These are phyloP conservation scores for Poeciliopsis presidionis DNA, from an alignment of 2,797 vertebrate species.

Conservation along the genomic window DNA sequence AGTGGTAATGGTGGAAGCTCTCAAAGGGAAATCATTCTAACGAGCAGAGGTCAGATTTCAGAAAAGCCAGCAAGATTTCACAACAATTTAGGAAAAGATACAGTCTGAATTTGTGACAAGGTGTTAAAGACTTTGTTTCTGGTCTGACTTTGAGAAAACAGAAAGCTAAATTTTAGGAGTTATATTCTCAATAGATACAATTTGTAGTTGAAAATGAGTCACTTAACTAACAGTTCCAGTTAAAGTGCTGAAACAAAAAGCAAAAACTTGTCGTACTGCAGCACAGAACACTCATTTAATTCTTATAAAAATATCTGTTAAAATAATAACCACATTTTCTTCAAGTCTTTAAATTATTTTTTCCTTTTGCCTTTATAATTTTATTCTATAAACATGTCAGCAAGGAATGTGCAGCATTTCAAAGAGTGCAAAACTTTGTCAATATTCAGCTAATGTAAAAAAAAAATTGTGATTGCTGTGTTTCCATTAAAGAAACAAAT, in stretches of 20 bases:
- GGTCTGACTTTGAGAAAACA: neutral
- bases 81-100: neutral
- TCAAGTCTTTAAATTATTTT: neutral
- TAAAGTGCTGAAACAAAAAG: neutral
- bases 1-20: neutral
- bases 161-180: neutral
- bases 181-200: neutral
- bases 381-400: neutral
- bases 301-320: neutral
- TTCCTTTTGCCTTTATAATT: neutral
- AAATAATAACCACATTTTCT: neutral
- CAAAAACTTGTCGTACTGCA: neutral
- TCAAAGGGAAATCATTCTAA: neutral
- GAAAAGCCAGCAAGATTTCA: neutral
- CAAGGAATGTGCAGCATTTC: slow-evolving; percentile 15
- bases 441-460: no score
- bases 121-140: neutral
- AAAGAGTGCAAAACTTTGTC: slow-evolving; percentile 4
- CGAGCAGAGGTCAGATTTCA: neutral
- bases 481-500: no score
- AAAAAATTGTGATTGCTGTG: no score
- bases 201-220: neutral
- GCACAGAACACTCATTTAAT: neutral
- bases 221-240: neutral
- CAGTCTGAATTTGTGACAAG: neutral